Evolutionary conservation across 2,113 vertebrate genomes (phyloP).

Genomic region (Enhydra lutris): DNA sequence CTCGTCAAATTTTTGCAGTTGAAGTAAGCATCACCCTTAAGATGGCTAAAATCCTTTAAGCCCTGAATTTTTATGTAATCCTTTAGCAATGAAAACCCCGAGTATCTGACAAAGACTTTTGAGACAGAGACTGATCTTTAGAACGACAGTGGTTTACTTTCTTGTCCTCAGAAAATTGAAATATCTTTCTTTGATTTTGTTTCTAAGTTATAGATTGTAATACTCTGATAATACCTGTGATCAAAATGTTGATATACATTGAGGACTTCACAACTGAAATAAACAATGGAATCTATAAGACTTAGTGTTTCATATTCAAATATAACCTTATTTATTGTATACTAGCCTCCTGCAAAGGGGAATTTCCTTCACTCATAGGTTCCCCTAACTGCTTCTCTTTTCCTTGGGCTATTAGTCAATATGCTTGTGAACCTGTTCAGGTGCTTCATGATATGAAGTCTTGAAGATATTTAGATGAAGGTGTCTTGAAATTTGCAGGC

Average conservation of each 20-base stretch:
- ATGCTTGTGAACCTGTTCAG: conserved; percentile 87
- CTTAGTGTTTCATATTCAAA: conserved; percentile 52
- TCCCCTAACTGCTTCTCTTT: conserved; percentile 86
- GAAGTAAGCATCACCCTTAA: neutral
- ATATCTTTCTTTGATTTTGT: conserved; percentile 27
- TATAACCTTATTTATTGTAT: conserved; percentile 62
- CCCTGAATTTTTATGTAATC: conserved; percentile 47
- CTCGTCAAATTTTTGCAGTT: neutral
- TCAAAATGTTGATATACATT: neutral
- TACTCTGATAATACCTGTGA: neutral
- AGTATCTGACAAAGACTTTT: neutral
- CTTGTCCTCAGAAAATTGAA: conserved; percentile 37
- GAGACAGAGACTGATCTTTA: conserved; percentile 17
- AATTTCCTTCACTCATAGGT: conserved; percentile 76
- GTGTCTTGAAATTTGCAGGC: conserved; percentile 95
- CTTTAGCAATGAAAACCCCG: conserved; percentile 36
- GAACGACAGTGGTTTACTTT: neutral
- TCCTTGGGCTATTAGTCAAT: conserved; percentile 90
- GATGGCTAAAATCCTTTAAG: conserved; percentile 6
- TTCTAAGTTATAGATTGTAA: conserved; percentile 24
- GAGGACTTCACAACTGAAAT: neutral
- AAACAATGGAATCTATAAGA: conserved; percentile 53
- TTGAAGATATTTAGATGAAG: conserved; percentile 95
- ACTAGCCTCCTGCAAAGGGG: conserved; percentile 78
- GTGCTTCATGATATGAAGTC: conserved; percentile 87